A percentile compares a stretch with the other conserved stretches of the same genome.
These are phyloP conservation scores for Phragmatobia fuliginosa DNA, from an alignment of 2,888 invertebrate species.

Conservation along the genomic window DNA sequence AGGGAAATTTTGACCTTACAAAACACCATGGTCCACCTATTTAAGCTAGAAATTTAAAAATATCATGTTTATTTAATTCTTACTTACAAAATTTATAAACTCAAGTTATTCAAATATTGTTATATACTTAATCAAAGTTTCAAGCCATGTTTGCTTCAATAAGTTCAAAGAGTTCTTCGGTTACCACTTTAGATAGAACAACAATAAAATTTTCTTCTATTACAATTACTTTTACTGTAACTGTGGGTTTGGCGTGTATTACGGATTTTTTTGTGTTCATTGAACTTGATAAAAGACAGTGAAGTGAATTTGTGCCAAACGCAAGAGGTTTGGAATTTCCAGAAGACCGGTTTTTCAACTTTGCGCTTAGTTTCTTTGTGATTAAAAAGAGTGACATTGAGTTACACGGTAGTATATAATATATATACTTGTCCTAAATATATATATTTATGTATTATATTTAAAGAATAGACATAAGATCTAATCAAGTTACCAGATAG, in stretches of 20 bases:
- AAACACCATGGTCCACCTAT: neutral
- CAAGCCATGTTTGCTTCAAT: too few relatives aligned
- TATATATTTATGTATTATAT: too few relatives aligned
- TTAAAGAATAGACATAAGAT: constrained; percentile 18
- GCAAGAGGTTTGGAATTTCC: neutral
- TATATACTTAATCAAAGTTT: too few relatives aligned
- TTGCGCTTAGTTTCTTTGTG: neutral
- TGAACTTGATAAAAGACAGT: neutral
- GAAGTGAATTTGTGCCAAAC: neutral
- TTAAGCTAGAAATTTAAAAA: too few relatives aligned
- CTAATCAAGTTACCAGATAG: constrained; percentile 67
- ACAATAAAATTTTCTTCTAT: neutral
- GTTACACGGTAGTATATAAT: too few relatives aligned
- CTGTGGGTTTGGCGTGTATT: neutral
- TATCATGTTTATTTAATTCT: too few relatives aligned
- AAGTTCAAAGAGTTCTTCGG: neutral
- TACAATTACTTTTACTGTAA: neutral
- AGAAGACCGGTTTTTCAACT: neutral
- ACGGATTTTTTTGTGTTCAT: neutral
- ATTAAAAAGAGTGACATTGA: too few relatives aligned
- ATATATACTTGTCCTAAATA: too few relatives aligned
- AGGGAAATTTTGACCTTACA: neutral
- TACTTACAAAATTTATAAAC: too few relatives aligned
- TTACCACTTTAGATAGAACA: neutral
- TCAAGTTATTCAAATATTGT: too few relatives aligned